Evolutionary conservation across 2,113 vertebrate genomes (phyloP), one percentile per base, ranked within the genome.

Genomic region (Bubo blakistoni): DNA sequence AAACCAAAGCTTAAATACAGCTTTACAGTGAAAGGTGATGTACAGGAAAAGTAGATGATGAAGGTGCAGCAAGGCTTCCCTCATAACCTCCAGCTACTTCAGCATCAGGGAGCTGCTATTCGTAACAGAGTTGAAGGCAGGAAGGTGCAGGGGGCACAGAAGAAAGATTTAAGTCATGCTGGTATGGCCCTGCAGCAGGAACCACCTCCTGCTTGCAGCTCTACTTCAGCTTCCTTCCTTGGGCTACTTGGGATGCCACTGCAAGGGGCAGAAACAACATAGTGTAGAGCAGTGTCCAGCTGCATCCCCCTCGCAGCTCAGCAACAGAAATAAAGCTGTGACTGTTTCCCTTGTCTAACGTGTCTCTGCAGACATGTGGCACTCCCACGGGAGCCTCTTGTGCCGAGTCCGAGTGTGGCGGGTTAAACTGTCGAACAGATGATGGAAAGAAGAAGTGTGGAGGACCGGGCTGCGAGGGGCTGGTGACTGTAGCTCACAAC

Each of bases 381-480:
- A 98, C 98, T 13, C 98, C 98, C 2, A 83, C 82, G 0, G 99
- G 98, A 46, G 98, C 97, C 10, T 98, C 98, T 49, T 99, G 97
- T 90, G 98, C 97, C 0, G 96, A 98, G 40, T 98, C 98, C 0
- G 65, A 98, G 25, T 99, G 99, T 11, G 99, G 99, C 0, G 99
- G 99, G 9, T 97, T 99, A 13, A 98, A 94, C 95, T 99, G 99
- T 40, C 93, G 97, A 16, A 98, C 98, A 3, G 96, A 98, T 0
- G 98, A 99, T 3, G 99, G 99, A 5, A 89, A 96, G 62, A 97
- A 91, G 96, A 98, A 98, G 71, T 99, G 99, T 17, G 99, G 99
- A 32, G 99, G 99, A 4, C 98, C 98, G 4, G 98, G 98, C 55
- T 99, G 99, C 6, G 72, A 98, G 0, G 99, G 99, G 29, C 95